Evolutionary conservation across 2,888 invertebrate species (phyloP).

Genomic region (Aphrophora alni): DNA sequence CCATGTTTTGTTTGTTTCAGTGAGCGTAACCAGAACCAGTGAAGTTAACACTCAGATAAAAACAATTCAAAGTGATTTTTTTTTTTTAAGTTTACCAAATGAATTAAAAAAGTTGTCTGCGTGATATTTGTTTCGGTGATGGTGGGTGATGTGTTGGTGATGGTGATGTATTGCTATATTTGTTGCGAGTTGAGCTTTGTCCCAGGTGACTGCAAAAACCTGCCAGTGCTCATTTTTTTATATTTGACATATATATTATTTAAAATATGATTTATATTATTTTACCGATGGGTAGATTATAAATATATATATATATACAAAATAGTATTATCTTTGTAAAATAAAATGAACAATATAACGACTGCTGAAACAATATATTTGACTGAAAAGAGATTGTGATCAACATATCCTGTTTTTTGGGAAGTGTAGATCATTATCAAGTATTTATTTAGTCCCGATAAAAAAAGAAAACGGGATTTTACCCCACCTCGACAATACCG

Average conservation of each 20-base stretch:
- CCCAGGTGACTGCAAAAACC: conserved; percentile 2
- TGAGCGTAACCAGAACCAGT: neutral
- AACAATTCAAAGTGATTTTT: neutral
- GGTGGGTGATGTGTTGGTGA: neutral
- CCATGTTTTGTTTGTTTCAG: neutral
- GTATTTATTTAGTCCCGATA: neutral
- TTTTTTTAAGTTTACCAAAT: too few relatives aligned
- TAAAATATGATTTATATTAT: neutral
- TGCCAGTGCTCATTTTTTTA: conserved; percentile 33
- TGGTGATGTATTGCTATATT: neutral
- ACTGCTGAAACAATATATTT: too few relatives aligned
- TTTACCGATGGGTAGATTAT: conserved; percentile 5
- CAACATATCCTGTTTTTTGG: conserved; percentile 2
- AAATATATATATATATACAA: neutral
- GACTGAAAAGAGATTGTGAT: neutral
- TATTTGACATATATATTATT: conserved; percentile 29
- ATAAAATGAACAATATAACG: conserved; percentile 4
- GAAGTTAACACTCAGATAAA: neutral
- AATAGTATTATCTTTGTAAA: conserved; percentile 9
- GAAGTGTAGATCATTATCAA: conserved; percentile 1
- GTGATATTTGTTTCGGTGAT: neutral
- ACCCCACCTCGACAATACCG: conserved; percentile 6
- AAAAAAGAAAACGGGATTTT: neutral
- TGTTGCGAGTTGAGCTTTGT: neutral
- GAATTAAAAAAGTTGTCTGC: neutral